phyloP scores from a whole-genome alignment of 2,797 vertebrate genomes.

The Esox masquinongy region DNA sequence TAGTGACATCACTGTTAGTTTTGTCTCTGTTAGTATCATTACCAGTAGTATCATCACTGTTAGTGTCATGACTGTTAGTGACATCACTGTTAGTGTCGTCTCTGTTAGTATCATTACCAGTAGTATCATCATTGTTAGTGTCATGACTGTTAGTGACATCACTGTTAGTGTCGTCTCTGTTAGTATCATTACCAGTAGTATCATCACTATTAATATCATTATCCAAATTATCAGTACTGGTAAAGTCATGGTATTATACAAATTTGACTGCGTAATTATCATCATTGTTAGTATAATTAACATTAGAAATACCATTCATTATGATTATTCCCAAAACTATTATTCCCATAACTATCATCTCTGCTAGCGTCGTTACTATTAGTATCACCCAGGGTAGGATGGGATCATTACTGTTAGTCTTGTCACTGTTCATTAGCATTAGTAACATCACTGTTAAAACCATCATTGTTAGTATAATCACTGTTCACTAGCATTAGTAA shows the following conservation, averaged over 20 bases:
- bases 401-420: background rate
- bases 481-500: too few species aligned
- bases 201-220: slow-evolving; percentile 1
- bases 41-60: background rate
- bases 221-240: background rate
- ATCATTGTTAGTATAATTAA: background rate
- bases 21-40: background rate
- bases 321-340: too few species aligned
- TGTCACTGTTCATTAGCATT: too few species aligned
- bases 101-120: background rate
- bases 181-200: background rate
- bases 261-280: background rate
- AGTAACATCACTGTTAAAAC: background rate
- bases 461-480: too few species aligned
- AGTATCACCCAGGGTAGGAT: background rate
- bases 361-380: background rate
- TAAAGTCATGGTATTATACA: background rate
- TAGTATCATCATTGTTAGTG: background rate
- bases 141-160: background rate
- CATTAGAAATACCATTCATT: background rate
- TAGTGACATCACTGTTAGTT: background rate
- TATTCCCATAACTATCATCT: background rate
- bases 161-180: too few species aligned
- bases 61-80: background rate
- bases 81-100: background rate